A percentile compares a stretch with the other conserved stretches of the same genome.
phyloP scores from a whole-genome alignment of 2,888 invertebrate genomes.

The Dolichopus griseipennis region DNA sequence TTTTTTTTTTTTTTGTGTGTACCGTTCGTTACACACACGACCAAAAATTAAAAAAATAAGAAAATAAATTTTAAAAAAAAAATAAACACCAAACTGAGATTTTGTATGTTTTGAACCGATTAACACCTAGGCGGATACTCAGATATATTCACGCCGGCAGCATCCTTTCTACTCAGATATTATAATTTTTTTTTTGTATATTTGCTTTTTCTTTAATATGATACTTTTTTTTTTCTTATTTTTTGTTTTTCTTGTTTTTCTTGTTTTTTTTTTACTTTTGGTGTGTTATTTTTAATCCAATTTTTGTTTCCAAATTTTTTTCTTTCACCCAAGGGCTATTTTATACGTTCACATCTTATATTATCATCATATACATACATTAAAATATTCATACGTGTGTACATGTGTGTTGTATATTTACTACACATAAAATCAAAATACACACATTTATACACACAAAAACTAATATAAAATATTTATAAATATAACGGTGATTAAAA shows the following conservation, averaged over 20 bases:
- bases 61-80: too few species aligned
- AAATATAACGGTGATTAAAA: not conserved
- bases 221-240: not conserved
- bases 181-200: not conserved
- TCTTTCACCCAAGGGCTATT: not conserved
- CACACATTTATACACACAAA: too few species aligned
- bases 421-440: too few species aligned
- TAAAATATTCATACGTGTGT: not conserved
- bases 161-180: not conserved
- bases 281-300: not conserved
- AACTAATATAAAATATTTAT: not conserved
- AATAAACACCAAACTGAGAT: too few species aligned
- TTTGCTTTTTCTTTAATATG: not conserved
- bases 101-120: not conserved
- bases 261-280: not conserved
- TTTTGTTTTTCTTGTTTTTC: not conserved
- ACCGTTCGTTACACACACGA: too few species aligned
- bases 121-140: not conserved
- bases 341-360: not conserved
- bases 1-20: too few species aligned
- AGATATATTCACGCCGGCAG: not conserved
- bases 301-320: not conserved
- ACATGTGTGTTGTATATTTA: too few species aligned
- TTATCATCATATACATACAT: not conserved
- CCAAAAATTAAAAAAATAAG: too few species aligned